Evolutionary conservation across 2,113 vertebrate species (phyloP).

Genomic region (Motacilla alba): DNA sequence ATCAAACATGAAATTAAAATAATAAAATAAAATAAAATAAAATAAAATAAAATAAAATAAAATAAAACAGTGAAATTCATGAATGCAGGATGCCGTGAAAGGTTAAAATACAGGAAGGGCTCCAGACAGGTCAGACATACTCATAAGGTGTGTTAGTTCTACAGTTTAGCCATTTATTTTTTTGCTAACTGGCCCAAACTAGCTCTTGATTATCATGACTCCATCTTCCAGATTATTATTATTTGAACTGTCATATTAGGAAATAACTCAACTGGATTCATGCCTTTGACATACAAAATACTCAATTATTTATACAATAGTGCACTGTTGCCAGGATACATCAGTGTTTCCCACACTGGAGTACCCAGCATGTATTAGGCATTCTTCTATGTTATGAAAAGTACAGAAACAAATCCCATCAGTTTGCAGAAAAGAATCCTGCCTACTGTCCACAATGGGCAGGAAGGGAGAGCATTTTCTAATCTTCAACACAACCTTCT

Average conservation of each 20-base stretch:
- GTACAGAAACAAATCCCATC: neutral
- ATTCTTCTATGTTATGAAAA: neutral
- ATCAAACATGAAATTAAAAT: neutral
- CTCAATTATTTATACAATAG: neutral
- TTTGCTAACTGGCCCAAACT: neutral
- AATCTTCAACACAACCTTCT: neutral
- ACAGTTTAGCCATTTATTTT: fast-evolving
- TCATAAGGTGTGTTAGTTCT: neutral
- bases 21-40: neutral
- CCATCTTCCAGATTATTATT: neutral
- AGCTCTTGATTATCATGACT: neutral
- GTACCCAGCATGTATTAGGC: neutral
- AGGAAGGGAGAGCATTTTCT: neutral
- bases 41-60: neutral
- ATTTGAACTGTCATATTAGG: neutral
- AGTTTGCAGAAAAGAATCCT: neutral
- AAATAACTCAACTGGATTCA: neutral
- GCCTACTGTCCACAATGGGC: neutral
- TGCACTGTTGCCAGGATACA: neutral
- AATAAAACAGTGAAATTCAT: neutral
- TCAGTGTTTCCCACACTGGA: neutral
- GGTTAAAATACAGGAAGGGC: neutral
- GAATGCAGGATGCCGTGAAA: neutral
- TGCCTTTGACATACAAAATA: neutral
- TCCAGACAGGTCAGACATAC: neutral